Evolutionary conservation across 1,140 invertebrate genomes (phyloP).

Genomic region (Camponotus floridanus): DNA sequence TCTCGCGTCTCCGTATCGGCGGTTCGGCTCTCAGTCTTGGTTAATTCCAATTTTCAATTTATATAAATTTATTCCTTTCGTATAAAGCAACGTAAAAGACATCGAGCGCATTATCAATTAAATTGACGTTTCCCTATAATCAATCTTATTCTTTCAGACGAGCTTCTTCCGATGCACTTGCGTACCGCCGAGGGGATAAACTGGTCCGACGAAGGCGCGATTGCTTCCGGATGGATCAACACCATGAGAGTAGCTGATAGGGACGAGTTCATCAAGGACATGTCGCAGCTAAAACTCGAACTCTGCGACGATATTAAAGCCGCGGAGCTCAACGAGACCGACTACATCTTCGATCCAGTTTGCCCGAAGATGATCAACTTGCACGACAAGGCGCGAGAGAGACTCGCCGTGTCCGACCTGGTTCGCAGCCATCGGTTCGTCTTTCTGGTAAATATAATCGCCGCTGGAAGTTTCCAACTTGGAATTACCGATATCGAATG

Average conservation of each 20-base stretch:
- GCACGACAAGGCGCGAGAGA: constrained; percentile 87
- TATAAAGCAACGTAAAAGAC: not conserved
- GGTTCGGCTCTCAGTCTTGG: constrained; percentile 87
- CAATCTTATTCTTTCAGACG: constrained; percentile 78
- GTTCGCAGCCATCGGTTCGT: constrained; percentile 88
- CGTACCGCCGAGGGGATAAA: constrained; percentile 88
- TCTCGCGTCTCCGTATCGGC: constrained; percentile 90
- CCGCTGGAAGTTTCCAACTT: not conserved
- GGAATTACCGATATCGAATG: not conserved
- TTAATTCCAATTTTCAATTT: constrained; percentile 64
- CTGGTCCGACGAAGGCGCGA: constrained; percentile 87
- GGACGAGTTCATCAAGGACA: constrained; percentile 77
- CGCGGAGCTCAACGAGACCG: constrained; percentile 73
- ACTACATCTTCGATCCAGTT: constrained; percentile 87
- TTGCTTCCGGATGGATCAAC: constrained; percentile 92
- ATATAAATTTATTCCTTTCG: not conserved
- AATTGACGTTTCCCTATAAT: too few relatives aligned
- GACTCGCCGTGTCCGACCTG: constrained; percentile 87
- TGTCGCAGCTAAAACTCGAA: constrained; percentile 78
- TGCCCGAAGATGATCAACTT: constrained; percentile 91
- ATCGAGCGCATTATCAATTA: too few relatives aligned
- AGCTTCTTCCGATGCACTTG: constrained; percentile 90
- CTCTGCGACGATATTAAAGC: constrained; percentile 61
- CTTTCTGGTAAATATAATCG: constrained; percentile 86
- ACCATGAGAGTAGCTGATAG: constrained; percentile 86